Evolutionary conservation across 2,113 vertebrate species (phyloP).

Genomic region (Anarrhichthys ocellatus): DNA sequence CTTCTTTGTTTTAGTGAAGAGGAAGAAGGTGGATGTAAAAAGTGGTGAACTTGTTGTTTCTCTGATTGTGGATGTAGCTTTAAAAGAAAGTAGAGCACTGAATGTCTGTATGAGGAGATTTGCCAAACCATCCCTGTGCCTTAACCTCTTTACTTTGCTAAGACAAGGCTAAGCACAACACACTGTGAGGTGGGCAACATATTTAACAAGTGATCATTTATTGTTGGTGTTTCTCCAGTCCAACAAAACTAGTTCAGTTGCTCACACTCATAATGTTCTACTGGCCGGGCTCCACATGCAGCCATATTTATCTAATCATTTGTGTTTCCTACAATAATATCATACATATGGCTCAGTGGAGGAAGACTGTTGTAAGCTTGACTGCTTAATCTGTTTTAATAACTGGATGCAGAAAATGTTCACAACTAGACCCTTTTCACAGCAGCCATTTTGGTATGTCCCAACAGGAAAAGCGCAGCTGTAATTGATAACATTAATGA

Average conservation of each 20-base stretch:
- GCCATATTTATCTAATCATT: not conserved
- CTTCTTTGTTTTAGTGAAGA: conserved; percentile 14
- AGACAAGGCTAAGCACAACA: conserved; percentile 14
- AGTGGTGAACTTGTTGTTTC: not conserved
- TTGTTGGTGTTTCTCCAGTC: not conserved
- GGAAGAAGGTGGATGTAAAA: not conserved
- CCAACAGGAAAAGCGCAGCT: not conserved
- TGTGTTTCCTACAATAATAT: conserved; percentile 15
- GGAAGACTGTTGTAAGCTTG: not conserved
- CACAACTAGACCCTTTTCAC: not conserved
- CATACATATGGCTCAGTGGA: not conserved
- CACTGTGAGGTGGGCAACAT: not conserved
- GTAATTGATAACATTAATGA: not conserved
- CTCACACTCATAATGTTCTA: not conserved
- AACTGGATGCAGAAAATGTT: not conserved
- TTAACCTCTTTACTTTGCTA: conserved; percentile 45
- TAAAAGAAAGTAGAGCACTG: not conserved
- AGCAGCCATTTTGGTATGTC: not conserved
- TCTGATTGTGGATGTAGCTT: conserved; percentile 24
- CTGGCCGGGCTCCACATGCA: not conserved
- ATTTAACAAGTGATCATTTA: not conserved
- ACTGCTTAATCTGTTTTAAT: not conserved
- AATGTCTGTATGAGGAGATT: conserved; percentile 16
- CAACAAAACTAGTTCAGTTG: not conserved
- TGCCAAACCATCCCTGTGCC: conserved; percentile 50